Base-by-base conservation (phyloP, 2,888 invertebrate species). In the Coleophora flavipennella region DNA sequence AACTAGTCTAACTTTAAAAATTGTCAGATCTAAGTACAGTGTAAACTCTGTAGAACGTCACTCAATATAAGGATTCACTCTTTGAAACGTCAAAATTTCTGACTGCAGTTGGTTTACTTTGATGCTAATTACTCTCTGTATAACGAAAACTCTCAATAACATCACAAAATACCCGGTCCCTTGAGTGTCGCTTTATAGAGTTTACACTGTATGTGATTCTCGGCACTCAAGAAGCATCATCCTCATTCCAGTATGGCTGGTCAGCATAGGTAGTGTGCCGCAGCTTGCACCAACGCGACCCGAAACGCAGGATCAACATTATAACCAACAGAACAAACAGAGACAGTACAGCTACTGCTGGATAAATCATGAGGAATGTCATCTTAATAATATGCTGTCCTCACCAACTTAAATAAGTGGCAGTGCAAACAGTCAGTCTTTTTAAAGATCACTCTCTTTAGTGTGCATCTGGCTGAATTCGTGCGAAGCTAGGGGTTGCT, bases 331-430 rank as follows among this genome's bases (percentile, higher is more conserved):
- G 84, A 26, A 94, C 87, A 57, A 93, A 89, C 49, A 95, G 76
- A 8, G 92, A 89, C 26, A 95, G 64, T 20, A 89, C 87, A 11
- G 92, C 91, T 26, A 91, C 85, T 0, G 92, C 92, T 1, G 95
- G 95, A 87, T 92, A 95, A 48, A 92, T 87, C 44, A 93, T 80
- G 48, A 93, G 88, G 55, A 93, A 87, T 55, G 88, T 86, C 90
- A 91, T 92, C 3, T 20, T n/a, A n/a, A n/a, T n/a, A n/a, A n/a
- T n/a, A n/a, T n/a, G n/a, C n/a, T 20, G 20, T 20, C 20, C 6
- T 20, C 6, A 4, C 20, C 3, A 20, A 6, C 20, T 20, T 20
- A 20, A 4, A 6, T 4, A 6, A 20, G 6, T 20, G 6, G 6
- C 20, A 20, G 20, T 20, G 20, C 6, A 6, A 20, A 20, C 20